Percentiles rank a stretch among this genome's conserved stretches.
These are phyloP conservation scores for Rotaria macrura DNA, from an alignment of 2,888 invertebrate genomes.

Conservation along the genomic window DNA sequence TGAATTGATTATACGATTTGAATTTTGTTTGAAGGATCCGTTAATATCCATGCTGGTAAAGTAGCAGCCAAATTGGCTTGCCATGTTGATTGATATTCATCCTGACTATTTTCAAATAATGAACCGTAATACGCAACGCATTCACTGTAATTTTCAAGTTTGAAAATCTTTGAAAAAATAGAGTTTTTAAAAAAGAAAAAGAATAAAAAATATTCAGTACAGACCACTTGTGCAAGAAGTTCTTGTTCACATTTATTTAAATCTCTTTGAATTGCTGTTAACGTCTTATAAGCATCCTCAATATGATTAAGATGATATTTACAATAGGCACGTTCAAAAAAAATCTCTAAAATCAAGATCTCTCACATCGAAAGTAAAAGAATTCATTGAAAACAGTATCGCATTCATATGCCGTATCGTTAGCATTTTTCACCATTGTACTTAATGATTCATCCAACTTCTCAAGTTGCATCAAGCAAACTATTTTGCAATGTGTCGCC, in stretches of 20 bases:
- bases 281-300: conserved; percentile 68
- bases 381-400: too few relatives aligned
- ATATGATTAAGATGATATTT: conserved; percentile 81
- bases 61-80: conserved; percentile 86
- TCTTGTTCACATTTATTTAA: conserved; percentile 61
- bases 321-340: conserved; percentile 85
- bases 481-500: conserved; percentile 81
- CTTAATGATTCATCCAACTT: conserved; percentile 78
- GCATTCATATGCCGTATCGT: conserved; percentile 48
- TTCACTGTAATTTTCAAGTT: conserved; percentile 62
- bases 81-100: conserved; percentile 89
- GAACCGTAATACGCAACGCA: conserved; percentile 73
- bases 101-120: conserved; percentile 69
- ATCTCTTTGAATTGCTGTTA: conserved; percentile 53
- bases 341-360: conserved; percentile 37
- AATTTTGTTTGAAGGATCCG: conserved; percentile 17
- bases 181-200: too few relatives aligned
- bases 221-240: conserved; percentile 69
- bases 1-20: not conserved
- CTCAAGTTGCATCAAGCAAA: conserved; percentile 75
- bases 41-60: conserved; percentile 61
- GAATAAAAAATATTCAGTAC: conserved; percentile 29
- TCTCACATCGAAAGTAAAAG: too few relatives aligned
- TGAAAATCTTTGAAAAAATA: conserved; percentile 52
- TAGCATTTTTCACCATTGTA: conserved; percentile 57